A percentile compares a stretch with the other conserved stretches of the same genome.
phyloP scores from a whole-genome alignment of 2,888 invertebrate genomes.

The Agrochola litura region DNA sequence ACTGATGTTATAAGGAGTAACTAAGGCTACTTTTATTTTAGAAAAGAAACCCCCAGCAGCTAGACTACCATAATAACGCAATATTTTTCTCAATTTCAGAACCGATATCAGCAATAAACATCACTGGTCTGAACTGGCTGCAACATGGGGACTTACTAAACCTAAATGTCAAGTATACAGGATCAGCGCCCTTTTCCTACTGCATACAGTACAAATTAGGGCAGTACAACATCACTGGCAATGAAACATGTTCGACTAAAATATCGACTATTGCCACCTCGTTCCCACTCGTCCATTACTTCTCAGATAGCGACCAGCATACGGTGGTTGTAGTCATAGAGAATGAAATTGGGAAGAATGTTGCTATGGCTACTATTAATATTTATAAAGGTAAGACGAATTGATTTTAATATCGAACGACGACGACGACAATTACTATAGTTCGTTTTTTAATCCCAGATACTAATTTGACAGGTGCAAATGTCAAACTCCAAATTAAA shows the following conservation, averaged over 20 bases:
- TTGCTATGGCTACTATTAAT: conserved; percentile 94
- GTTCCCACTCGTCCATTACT: conserved; percentile 93
- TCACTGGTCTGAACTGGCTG: conserved; percentile 95
- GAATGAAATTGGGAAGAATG: conserved; percentile 93
- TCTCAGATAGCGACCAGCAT: conserved; percentile 92
- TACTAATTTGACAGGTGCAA: too few species aligned
- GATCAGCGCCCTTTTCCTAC: conserved; percentile 93
- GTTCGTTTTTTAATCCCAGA: too few species aligned
- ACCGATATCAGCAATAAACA: conserved; percentile 92
- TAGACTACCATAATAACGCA: not conserved
- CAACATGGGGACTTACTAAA: conserved; percentile 95
- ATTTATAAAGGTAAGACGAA: conserved; percentile 94
- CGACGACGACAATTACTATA: too few species aligned
- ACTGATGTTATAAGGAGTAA: too few species aligned
- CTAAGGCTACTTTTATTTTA: too few species aligned
- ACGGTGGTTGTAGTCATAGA: conserved; percentile 94
- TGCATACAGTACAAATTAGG: conserved; percentile 93
- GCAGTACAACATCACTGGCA: conserved; percentile 93
- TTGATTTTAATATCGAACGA: not conserved
- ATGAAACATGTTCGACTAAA: conserved; percentile 92
- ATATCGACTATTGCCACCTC: conserved; percentile 87
- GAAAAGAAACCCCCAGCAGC: too few species aligned
- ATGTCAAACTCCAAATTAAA: too few species aligned
- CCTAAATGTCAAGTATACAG: conserved; percentile 93
- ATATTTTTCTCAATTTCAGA: conserved; percentile 86